Conservation (phyloP, 2,888 invertebrate species). For the Apamea epomidion region DNA sequence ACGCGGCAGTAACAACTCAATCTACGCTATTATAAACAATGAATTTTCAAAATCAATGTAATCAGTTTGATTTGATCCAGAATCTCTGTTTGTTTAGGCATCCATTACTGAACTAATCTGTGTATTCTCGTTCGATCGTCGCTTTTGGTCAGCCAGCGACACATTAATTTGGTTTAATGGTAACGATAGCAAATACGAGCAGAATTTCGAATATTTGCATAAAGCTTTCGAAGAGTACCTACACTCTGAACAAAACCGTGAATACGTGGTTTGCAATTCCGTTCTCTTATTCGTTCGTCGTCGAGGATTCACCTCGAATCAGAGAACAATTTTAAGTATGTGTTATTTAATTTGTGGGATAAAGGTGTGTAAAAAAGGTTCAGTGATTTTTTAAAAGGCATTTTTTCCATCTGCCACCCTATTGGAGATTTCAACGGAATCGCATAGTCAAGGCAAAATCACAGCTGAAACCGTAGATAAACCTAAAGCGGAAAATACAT, state of each 20-base stretch:
- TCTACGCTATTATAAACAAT: not conserved
- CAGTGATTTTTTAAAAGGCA: no score
- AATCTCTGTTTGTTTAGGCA: conserved; percentile 4
- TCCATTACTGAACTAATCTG: conserved; percentile 13
- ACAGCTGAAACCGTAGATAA: no score
- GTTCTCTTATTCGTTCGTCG: not conserved
- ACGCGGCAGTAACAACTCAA: no score
- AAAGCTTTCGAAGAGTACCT: not conserved
- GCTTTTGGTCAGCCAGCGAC: not conserved
- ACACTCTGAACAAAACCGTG: not conserved
- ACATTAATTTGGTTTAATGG: conserved; percentile 4
- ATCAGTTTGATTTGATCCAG: not conserved
- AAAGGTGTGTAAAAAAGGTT: no score
- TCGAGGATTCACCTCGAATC: no score
- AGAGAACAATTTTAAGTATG: no score
- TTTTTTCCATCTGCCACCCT: no score
- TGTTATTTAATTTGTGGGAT: no score
- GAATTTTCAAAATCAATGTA: not conserved
- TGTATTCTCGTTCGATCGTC: not conserved
- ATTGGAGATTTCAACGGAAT: no score
- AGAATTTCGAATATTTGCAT: not conserved
- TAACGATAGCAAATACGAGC: not conserved
- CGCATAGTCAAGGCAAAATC: no score
- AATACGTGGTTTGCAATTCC: not conserved
- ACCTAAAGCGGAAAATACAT: no score